phyloP scores from a whole-genome alignment of 2,113 vertebrate genomes.

The Catharus minimus region DNA sequence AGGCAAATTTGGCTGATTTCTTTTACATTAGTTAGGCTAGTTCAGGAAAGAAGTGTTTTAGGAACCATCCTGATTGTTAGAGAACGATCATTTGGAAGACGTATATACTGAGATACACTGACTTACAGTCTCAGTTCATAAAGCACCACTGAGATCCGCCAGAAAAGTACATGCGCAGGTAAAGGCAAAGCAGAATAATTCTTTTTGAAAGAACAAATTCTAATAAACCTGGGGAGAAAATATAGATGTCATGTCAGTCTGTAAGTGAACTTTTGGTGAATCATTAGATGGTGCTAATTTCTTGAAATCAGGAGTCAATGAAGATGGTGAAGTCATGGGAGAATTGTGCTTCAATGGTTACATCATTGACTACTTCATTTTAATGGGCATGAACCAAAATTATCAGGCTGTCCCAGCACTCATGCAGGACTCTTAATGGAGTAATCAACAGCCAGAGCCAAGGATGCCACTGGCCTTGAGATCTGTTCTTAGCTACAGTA shows the following conservation, averaged over 20 bases:
- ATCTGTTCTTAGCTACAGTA: background rate
- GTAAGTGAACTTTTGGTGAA: background rate
- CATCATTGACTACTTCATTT: slow-evolving; percentile 31
- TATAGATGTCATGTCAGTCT: background rate
- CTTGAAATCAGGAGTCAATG: slow-evolving; percentile 6
- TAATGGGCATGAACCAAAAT: background rate
- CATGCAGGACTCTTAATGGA: background rate
- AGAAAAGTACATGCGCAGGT: background rate
- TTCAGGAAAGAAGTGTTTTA: background rate
- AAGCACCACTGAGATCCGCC: background rate
- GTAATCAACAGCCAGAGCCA: background rate
- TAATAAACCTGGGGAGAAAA: background rate
- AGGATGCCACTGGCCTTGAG: background rate
- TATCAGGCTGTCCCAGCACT: background rate
- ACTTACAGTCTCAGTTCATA: background rate
- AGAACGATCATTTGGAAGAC: background rate
- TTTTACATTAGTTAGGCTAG: background rate
- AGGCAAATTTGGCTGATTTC: background rate
- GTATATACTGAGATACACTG: background rate
- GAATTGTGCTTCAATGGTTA: slow-evolving; percentile 17
- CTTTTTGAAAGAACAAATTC: background rate
- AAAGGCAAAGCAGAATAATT: background rate
- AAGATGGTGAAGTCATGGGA: slow-evolving; percentile 33
- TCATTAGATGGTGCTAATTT: slow-evolving; percentile 9
- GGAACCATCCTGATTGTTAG: background rate